phyloP scores from a whole-genome alignment of 2,888 invertebrate genomes.

The Apamea sordens region DNA sequence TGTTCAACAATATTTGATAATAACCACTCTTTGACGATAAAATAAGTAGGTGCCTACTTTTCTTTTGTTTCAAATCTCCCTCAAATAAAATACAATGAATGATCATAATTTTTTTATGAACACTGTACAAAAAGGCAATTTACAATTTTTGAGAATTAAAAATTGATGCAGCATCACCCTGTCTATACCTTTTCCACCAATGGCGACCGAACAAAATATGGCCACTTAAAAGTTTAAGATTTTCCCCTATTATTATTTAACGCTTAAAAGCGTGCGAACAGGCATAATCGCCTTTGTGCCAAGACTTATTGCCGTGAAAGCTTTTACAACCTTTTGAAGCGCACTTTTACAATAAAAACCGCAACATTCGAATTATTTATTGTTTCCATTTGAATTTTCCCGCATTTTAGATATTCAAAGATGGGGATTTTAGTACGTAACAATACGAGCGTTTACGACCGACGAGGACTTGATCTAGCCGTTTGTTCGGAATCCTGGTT shows the following conservation, averaged over 20 bases:
- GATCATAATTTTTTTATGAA: constrained; percentile 1
- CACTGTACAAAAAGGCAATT: not conserved
- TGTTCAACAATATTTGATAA: not conserved
- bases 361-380: constrained; percentile 85
- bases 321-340: constrained; percentile 81
- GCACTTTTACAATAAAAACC: constrained; percentile 81
- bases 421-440: constrained; percentile 60
- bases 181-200: constrained; percentile 26
- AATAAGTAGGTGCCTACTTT: not conserved
- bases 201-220: constrained; percentile 47
- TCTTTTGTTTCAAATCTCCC: not conserved
- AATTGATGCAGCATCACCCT: constrained; percentile 28
- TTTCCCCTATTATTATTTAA: constrained; percentile 74
- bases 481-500: constrained; percentile 58
- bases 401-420: constrained; percentile 72
- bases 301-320: constrained; percentile 85
- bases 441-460: constrained; percentile 63
- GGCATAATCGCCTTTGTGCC: constrained; percentile 85
- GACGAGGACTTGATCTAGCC: constrained; percentile 69
- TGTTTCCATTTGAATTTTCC: constrained; percentile 81
- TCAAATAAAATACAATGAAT: constrained; percentile 5
- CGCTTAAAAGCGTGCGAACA: constrained; percentile 78
- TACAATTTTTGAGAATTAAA: constrained; percentile 25
- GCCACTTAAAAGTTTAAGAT: constrained; percentile 65
- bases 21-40: not conserved